Evolutionary conservation across 2,888 invertebrate species (phyloP).

Genomic region (Colletes collaris): DNA sequence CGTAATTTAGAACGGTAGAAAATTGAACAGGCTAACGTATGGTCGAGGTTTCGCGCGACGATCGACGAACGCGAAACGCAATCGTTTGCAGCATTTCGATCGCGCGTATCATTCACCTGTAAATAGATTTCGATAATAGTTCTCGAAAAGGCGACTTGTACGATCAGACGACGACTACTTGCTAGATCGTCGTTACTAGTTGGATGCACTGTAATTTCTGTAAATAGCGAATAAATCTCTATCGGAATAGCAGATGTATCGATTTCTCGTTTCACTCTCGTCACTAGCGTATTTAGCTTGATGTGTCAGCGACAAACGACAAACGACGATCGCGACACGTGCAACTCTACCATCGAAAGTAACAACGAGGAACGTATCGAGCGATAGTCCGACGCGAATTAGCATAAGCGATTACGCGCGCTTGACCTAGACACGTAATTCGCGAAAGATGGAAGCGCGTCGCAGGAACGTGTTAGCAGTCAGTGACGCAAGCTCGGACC

Average conservation of each 20-base stretch:
- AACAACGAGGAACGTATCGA: not conserved
- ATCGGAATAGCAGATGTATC: constrained; percentile 28
- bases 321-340: not conserved
- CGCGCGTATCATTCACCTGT: constrained; percentile 27
- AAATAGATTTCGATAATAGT: constrained; percentile 29
- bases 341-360: not conserved
- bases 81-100: not conserved
- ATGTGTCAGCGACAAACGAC: constrained; percentile 12
- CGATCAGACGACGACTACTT: not conserved
- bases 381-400: not conserved
- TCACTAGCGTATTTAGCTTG: constrained; percentile 26
- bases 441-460: not conserved
- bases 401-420: constrained; percentile 31
- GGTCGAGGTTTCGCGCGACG: not conserved
- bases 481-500: constrained; percentile 57
- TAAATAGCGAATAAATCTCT: constrained; percentile 70
- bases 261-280: not conserved
- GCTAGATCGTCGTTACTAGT: constrained; percentile 30
- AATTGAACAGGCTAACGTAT: not conserved
- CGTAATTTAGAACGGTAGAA: constrained; percentile 6
- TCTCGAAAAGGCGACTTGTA: not conserved
- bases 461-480: constrained; percentile 17
- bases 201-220: constrained; percentile 68
- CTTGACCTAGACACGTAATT: constrained; percentile 30
- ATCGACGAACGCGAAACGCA: not conserved